Percentiles rank a stretch among this genome's conserved stretches.
phyloP scores from a whole-genome alignment of 2,888 invertebrate genomes.

The Erannis defoliaria region DNA sequence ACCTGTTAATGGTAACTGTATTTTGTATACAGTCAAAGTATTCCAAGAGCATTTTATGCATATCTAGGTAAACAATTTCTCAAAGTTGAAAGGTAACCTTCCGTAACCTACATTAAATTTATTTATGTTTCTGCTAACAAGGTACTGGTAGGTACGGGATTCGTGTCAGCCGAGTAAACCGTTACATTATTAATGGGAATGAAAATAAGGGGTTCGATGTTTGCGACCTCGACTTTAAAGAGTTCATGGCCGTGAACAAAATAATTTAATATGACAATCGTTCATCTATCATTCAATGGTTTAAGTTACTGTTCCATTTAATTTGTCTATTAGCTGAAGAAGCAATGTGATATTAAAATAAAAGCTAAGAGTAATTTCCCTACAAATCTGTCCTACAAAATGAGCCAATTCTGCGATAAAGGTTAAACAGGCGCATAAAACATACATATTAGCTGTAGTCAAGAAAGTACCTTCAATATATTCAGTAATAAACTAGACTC shows the following conservation, averaged over 20 bases:
- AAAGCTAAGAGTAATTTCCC: too few relatives aligned
- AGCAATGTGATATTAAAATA: too few relatives aligned
- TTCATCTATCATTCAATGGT: background rate
- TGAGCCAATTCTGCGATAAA: too few relatives aligned
- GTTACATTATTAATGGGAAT: slow-evolving; percentile 27
- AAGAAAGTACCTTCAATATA: too few relatives aligned
- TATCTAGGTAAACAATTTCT: background rate
- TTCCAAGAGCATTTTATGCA: too few relatives aligned
- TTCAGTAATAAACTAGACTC: too few relatives aligned
- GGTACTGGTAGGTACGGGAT: slow-evolving; percentile 24
- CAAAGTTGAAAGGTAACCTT: slow-evolving; percentile 4
- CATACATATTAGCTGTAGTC: too few relatives aligned
- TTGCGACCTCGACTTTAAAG: slow-evolving; percentile 8
- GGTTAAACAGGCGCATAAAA: too few relatives aligned
- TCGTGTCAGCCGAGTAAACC: slow-evolving; percentile 23
- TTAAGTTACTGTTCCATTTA: background rate
- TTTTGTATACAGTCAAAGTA: too few relatives aligned
- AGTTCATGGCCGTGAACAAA: slow-evolving; percentile 8
- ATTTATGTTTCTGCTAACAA: slow-evolving; percentile 24
- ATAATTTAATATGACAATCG: background rate
- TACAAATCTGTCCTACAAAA: too few relatives aligned
- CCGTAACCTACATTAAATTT: slow-evolving; percentile 18
- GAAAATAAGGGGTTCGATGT: slow-evolving; percentile 14
- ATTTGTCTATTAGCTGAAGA: background rate
- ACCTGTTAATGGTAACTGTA: too few relatives aligned